Evolutionary conservation across 1,140 invertebrate species (phyloP).

Genomic region (Coptotermes formosanus): DNA sequence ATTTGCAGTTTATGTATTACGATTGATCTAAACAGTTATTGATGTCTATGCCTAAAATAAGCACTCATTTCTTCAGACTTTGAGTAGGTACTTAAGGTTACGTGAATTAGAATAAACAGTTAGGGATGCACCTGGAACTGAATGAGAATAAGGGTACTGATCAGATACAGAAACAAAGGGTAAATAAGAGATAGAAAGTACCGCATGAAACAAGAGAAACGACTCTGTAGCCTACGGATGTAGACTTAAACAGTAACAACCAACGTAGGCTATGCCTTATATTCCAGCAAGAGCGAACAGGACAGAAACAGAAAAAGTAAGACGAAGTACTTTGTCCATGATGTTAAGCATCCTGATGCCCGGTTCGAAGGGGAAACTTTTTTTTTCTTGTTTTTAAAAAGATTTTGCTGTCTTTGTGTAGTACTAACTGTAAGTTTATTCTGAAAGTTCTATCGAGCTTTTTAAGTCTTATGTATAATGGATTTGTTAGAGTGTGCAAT

Average conservation of each 20-base stretch:
- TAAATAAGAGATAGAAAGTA: neutral
- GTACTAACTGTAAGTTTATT: neutral
- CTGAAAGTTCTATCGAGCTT: neutral
- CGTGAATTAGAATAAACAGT: neutral
- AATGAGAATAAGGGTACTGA: neutral
- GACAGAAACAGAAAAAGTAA: neutral
- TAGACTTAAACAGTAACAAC: neutral
- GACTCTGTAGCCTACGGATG: neutral
- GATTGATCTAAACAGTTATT: too few species aligned
- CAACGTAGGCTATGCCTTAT: neutral
- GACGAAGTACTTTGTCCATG: neutral
- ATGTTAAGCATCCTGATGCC: neutral
- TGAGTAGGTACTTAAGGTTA: too few species aligned
- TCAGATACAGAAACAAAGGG: neutral
- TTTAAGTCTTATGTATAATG: neutral
- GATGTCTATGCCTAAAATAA: too few species aligned
- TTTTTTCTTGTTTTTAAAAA: neutral
- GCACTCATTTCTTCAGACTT: too few species aligned
- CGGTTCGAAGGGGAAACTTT: neutral
- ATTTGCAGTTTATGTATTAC: too few species aligned
- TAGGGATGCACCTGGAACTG: neutral
- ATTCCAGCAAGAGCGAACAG: neutral
- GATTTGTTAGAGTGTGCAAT: constrained; percentile 12
- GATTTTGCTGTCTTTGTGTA: neutral
- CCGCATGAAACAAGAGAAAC: neutral